Conservation (phyloP, 2,113 vertebrate genomes). For the Isurus oxyrinchus region DNA sequence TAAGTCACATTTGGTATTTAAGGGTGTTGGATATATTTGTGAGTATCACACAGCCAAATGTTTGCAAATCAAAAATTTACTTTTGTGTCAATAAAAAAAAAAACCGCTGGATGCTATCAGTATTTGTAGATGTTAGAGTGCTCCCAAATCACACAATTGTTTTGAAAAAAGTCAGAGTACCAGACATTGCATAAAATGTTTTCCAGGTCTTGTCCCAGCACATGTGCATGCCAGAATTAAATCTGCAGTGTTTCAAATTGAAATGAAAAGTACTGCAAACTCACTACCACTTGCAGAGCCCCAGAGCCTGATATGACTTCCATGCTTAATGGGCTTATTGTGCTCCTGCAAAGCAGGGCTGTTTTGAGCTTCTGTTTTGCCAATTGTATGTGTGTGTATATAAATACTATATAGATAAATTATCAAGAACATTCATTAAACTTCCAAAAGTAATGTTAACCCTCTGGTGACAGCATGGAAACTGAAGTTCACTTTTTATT, state of each 20-base stretch:
- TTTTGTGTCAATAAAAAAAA: not conserved
- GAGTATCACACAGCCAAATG: not conserved
- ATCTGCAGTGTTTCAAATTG: constrained; percentile 7
- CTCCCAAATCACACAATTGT: not conserved
- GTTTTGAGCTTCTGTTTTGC: constrained; percentile 3
- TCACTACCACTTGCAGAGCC: not conserved
- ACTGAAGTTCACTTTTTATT: not conserved
- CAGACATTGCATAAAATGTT: not conserved
- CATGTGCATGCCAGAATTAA: constrained; percentile 7
- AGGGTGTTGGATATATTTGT: not conserved
- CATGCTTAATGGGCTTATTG: not conserved
- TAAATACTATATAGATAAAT: not conserved
- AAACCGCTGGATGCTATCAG: not conserved
- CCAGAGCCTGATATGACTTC: not conserved
- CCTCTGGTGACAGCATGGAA: not conserved
- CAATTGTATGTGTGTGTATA: not conserved
- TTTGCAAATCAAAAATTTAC: no score
- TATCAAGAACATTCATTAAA: not conserved
- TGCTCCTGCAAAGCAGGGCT: not conserved
- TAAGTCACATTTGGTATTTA: not conserved
- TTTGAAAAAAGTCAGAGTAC: not conserved
- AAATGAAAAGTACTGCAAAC: constrained; percentile 7
- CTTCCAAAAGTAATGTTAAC: not conserved
- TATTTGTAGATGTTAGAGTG: not conserved
- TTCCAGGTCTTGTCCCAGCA: not conserved